Conservation (phyloP, 1,140 invertebrate species). For the Homarus americanus region DNA sequence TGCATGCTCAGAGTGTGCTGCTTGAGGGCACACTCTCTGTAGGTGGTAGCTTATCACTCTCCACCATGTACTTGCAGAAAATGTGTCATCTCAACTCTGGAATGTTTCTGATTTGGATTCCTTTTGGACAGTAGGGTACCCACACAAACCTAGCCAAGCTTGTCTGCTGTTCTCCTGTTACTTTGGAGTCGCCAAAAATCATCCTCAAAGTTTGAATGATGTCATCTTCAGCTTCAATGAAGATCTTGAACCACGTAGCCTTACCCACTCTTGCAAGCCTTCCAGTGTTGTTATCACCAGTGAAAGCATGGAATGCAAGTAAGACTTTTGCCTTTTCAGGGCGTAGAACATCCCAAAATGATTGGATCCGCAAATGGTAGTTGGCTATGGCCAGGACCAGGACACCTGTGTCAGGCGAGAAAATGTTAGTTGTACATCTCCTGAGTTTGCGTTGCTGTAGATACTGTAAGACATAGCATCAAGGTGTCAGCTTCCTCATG, state of each 20-base stretch:
- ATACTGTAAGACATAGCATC: not conserved
- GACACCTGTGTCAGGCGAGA: constrained; percentile 30
- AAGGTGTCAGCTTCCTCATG: constrained; percentile 32
- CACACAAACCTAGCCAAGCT: constrained; percentile 33
- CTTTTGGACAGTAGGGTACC: constrained; percentile 30
- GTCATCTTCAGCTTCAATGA: not conserved
- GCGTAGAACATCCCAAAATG: not conserved
- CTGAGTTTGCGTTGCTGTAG: not conserved
- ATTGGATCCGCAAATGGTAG: not conserved
- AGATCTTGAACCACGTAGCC: constrained; percentile 6
- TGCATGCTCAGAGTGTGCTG: constrained; percentile 25
- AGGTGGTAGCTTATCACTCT: constrained; percentile 25
- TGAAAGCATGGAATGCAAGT: not conserved
- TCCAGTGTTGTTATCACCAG: constrained; percentile 18
- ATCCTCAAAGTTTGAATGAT: constrained; percentile 1
- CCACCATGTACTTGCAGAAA: constrained; percentile 38
- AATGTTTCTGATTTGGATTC: constrained; percentile 22
- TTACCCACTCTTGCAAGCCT: constrained; percentile 15
- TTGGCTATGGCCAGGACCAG: constrained; percentile 15
- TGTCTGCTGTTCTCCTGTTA: not conserved
- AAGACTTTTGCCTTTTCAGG: constrained; percentile 12
- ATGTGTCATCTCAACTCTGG: constrained; percentile 35
- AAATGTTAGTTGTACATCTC: constrained; percentile 11
- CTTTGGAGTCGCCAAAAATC: not conserved
- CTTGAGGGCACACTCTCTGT: constrained; percentile 18